A percentile compares a stretch with the other conserved stretches of the same genome.
These are phyloP conservation scores for Liodrosophila aerea DNA, from an alignment of 2,888 invertebrate genomes.

Conservation along the genomic window DNA sequence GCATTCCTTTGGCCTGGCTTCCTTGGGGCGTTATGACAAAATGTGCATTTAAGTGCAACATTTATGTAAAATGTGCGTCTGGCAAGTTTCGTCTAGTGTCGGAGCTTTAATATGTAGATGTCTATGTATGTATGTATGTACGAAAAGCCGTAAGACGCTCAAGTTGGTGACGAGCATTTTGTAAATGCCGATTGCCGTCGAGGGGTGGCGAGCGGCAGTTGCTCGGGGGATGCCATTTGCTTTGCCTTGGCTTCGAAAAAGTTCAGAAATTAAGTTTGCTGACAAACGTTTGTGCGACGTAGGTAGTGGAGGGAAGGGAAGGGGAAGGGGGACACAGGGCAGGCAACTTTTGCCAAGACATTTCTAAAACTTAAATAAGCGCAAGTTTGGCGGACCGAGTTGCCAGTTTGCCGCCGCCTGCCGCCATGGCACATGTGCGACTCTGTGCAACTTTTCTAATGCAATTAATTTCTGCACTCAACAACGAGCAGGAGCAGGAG, in stretches of 20 bases:
- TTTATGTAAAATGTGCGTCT: constrained; percentile 78
- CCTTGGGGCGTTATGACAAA: constrained; percentile 65
- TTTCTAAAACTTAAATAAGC: constrained; percentile 76
- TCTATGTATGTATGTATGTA: no score
- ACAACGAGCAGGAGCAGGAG: constrained; percentile 30
- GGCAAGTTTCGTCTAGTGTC: constrained; percentile 62
- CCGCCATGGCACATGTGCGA: constrained; percentile 65
- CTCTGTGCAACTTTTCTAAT: constrained; percentile 73
- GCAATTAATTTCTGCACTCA: constrained; percentile 79
- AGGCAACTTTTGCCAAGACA: constrained; percentile 65
- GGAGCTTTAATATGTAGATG: constrained; percentile 23
- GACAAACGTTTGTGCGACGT: constrained; percentile 64
- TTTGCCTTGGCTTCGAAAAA: constrained; percentile 60
- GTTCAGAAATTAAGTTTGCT: constrained; percentile 78
- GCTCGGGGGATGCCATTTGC: constrained; percentile 57
- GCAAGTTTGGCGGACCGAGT: constrained; percentile 63
- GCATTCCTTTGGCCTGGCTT: constrained; percentile 20
- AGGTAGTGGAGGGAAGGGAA: background rate
- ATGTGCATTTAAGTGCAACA: constrained; percentile 78
- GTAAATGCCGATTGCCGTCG: constrained; percentile 54
- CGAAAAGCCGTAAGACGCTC: background rate
- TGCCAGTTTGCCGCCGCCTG: constrained; percentile 45
- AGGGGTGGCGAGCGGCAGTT: background rate
- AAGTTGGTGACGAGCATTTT: constrained; percentile 66
- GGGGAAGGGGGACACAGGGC: background rate